A percentile compares a stretch with the other conserved stretches of the same genome.
Conservation (phyloP, 1,140 invertebrate species). For the Calosoma granatense region DNA sequence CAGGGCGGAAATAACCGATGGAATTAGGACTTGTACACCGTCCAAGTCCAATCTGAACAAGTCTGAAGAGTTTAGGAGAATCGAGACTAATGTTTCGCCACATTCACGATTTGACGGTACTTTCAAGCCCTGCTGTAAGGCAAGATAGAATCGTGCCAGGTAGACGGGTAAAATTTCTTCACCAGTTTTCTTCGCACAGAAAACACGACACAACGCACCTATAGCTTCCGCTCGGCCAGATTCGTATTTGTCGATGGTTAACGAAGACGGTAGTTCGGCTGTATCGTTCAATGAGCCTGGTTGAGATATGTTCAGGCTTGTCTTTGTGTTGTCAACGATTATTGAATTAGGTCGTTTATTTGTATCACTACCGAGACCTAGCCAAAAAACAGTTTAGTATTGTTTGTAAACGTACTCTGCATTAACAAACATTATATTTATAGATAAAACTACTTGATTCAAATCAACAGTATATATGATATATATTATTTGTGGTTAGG, state of each 20-base stretch:
- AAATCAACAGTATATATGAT: too few species aligned
- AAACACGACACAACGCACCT: slow-evolving; percentile 87
- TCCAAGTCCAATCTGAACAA: slow-evolving; percentile 84
- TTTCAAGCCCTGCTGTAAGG: slow-evolving; percentile 71
- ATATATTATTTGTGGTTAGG: neutral
- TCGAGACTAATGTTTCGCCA: slow-evolving; percentile 63
- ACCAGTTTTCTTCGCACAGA: slow-evolving; percentile 92
- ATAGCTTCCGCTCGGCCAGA: slow-evolving; percentile 89
- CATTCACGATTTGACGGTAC: slow-evolving; percentile 48
- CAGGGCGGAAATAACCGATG: slow-evolving; percentile 77
- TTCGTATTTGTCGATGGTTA: slow-evolving; percentile 59
- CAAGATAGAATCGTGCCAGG: slow-evolving; percentile 88
- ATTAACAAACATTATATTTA: neutral
- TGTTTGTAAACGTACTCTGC: neutral
- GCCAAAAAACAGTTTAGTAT: slow-evolving; percentile 20
- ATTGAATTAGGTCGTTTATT: slow-evolving; percentile 30
- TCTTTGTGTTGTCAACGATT: slow-evolving; percentile 28
- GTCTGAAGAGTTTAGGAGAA: slow-evolving; percentile 70
- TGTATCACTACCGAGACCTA: slow-evolving; percentile 22
- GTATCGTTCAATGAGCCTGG: slow-evolving; percentile 41
- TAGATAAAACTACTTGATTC: neutral
- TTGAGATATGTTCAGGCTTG: slow-evolving; percentile 35
- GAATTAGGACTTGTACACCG: slow-evolving; percentile 84
- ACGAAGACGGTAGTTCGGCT: slow-evolving; percentile 36
- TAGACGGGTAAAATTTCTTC: slow-evolving; percentile 93